These are phyloP conservation scores for Agonum fuliginosum DNA, from an alignment of 2,888 invertebrate genomes.

Conservation along the genomic window DNA sequence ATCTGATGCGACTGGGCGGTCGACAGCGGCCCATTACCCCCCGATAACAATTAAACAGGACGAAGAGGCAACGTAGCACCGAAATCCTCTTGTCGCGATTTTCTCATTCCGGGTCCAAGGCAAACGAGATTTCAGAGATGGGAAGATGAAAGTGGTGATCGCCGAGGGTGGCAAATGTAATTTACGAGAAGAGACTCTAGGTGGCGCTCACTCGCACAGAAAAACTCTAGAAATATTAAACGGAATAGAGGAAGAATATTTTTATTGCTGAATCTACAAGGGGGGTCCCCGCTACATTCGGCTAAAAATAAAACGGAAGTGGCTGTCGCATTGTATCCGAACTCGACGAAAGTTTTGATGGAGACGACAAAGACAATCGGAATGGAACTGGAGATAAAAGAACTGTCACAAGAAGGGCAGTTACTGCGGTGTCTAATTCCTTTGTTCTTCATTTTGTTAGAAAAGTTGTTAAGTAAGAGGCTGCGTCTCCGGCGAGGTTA, in stretches of 20 bases:
- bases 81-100: constrained; percentile 59
- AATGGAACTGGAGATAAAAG: constrained; percentile 64
- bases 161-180: constrained; percentile 60
- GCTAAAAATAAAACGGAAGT: constrained; percentile 57
- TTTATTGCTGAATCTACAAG: constrained; percentile 58
- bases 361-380: constrained; percentile 62
- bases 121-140: constrained; percentile 60
- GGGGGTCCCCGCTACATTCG: constrained; percentile 33
- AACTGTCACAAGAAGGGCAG: constrained; percentile 64
- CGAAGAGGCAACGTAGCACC: background rate
- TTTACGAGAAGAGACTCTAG: constrained; percentile 57
- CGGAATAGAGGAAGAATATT: constrained; percentile 60
- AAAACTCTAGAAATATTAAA: constrained; percentile 58
- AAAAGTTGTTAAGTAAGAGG: constrained; percentile 63
- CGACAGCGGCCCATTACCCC: constrained; percentile 9
- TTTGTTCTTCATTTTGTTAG: constrained; percentile 63
- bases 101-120: constrained; percentile 55
- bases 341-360: constrained; percentile 59
- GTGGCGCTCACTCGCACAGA: constrained; percentile 47
- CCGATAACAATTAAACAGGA: constrained; percentile 51
- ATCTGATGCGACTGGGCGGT: constrained; percentile 41
- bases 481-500: constrained; percentile 45
- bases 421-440: constrained; percentile 65
- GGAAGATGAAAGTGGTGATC: constrained; percentile 59
- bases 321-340: constrained; percentile 59